phyloP scores from a whole-genome alignment of 2,888 invertebrate genomes.

The Epirrhoe tristata region DNA sequence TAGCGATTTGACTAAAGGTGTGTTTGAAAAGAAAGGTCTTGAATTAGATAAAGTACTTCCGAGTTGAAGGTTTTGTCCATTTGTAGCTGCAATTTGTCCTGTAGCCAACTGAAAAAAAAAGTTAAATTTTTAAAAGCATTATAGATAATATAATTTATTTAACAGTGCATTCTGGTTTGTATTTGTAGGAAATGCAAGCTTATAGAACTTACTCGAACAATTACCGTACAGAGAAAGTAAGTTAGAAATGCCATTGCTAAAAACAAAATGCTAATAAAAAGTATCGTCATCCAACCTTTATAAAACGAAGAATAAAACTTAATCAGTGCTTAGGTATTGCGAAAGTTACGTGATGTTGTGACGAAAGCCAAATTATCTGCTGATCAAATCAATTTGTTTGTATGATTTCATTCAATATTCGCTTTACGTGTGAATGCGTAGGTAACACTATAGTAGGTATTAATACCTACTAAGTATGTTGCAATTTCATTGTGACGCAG shows the following conservation, averaged over 20 bases:
- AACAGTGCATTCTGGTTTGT: too few species aligned
- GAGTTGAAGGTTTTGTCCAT: conserved; percentile 17
- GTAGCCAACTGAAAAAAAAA: conserved; percentile 30
- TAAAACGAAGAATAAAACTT: conserved; percentile 13
- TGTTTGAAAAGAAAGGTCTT: conserved; percentile 9
- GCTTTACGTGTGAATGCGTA: not conserved
- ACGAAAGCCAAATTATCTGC: conserved; percentile 1
- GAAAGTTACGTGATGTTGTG: conserved; percentile 20
- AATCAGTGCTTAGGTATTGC: conserved; percentile 17
- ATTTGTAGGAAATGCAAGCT: too few species aligned
- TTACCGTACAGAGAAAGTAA: conserved; percentile 25
- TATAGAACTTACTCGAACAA: conserved; percentile 37
- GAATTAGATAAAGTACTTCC: conserved; percentile 19
- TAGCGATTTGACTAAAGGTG: conserved; percentile 13
- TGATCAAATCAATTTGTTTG: conserved; percentile 5
- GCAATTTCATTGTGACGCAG: too few species aligned
- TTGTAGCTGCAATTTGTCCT: conserved; percentile 19
- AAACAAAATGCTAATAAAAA: conserved; percentile 17
- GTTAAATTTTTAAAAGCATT: not conserved
- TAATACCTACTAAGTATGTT: too few species aligned
- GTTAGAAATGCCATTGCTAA: conserved; percentile 32
- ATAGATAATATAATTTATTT: too few species aligned
- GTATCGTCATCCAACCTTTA: conserved; percentile 10
- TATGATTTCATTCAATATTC: conserved; percentile 18
- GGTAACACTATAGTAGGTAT: not conserved